phyloP scores from a whole-genome alignment of 1,140 invertebrate species.

The Papilio dardanus region DNA sequence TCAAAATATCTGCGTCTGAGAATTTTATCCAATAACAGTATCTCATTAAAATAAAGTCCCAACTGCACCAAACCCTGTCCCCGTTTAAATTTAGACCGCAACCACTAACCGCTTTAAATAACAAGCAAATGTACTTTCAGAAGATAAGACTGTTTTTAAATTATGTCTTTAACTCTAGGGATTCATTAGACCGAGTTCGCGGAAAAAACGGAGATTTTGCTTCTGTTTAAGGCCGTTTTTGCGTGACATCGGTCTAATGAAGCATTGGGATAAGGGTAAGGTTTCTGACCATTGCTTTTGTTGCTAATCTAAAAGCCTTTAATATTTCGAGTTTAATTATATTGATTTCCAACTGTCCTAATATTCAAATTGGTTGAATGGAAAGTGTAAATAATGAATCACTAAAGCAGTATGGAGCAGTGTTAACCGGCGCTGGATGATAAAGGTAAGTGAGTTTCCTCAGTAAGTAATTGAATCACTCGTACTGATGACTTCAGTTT shows the following conservation, averaged over 20 bases:
- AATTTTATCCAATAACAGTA: slow-evolving; percentile 19
- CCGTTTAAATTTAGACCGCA: slow-evolving; percentile 9
- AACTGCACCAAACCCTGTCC: slow-evolving; percentile 15
- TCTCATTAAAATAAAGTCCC: slow-evolving; percentile 1
- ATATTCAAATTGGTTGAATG: background rate
- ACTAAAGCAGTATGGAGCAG: background rate
- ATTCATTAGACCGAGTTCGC: too few relatives aligned
- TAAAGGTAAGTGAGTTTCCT: background rate
- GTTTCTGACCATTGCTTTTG: background rate
- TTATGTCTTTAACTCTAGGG: background rate
- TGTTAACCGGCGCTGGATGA: background rate
- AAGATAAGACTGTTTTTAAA: slow-evolving; percentile 13
- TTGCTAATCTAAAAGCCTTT: background rate
- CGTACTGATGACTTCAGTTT: background rate
- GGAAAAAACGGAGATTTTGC: too few relatives aligned
- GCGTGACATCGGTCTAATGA: too few relatives aligned
- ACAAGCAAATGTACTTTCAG: slow-evolving; percentile 15
- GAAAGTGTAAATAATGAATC: background rate
- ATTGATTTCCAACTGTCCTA: background rate
- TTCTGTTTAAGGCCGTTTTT: too few relatives aligned
- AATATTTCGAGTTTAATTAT: background rate
- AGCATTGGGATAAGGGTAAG: background rate
- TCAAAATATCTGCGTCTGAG: slow-evolving; percentile 7
- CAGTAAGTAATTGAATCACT: background rate
- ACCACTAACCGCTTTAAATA: slow-evolving; percentile 15